Conservation (phyloP, 2,113 vertebrate genomes). For the Lophura nycthemera region DNA sequence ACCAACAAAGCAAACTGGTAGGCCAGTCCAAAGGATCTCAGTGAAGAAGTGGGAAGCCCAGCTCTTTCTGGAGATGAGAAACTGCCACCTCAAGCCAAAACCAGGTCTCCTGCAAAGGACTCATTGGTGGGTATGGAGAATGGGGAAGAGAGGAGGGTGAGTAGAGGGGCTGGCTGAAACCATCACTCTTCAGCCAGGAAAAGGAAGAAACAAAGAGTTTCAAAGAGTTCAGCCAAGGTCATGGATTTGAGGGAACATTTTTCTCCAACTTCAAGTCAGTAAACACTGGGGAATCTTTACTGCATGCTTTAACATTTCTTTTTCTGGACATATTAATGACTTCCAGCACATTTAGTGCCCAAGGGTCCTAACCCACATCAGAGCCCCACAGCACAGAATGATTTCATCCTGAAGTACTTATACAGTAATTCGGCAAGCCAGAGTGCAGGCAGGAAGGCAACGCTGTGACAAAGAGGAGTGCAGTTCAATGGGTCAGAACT, state of each 20-base stretch:
- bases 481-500: neutral
- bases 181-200: neutral
- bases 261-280: neutral
- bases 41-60: neutral
- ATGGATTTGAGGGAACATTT: neutral
- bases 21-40: neutral
- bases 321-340: conserved; percentile 31
- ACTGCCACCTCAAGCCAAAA: neutral
- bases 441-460: neutral
- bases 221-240: neutral
- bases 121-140: neutral
- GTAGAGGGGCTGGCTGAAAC: neutral
- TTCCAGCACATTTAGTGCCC: neutral
- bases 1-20: neutral
- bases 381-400: neutral
- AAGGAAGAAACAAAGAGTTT: neutral
- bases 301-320: neutral
- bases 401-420: neutral
- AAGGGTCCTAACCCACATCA: conserved; percentile 26
- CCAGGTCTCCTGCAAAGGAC: neutral
- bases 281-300: neutral
- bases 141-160: neutral
- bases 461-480: accelerated
- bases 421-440: conserved; percentile 2
- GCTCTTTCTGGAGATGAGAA: neutral